Evolutionary conservation across 2,888 invertebrate genomes (phyloP).

Genomic region (Encarsia formosa): DNA sequence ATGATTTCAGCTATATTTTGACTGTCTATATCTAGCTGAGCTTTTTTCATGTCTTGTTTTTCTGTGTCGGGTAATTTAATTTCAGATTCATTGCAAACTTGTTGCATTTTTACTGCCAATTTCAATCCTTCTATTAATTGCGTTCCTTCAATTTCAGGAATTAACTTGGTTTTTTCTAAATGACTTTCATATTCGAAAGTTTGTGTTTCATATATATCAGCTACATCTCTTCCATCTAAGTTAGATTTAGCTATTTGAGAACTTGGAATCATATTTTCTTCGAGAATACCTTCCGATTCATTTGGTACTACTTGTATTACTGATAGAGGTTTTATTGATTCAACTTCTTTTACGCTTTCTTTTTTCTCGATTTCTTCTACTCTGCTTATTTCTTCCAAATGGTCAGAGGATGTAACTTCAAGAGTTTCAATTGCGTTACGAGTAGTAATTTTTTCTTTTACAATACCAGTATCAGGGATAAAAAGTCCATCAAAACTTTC

Average conservation of each 20-base stretch:
- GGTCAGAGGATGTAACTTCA: slow-evolving; percentile 34
- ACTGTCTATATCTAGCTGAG: slow-evolving; percentile 42
- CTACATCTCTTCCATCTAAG: slow-evolving; percentile 43
- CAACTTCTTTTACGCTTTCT: slow-evolving; percentile 32
- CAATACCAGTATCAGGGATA: slow-evolving; percentile 42
- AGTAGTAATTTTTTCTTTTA: slow-evolving; percentile 41
- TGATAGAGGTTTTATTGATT: slow-evolving; percentile 31
- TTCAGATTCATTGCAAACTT: slow-evolving; percentile 49
- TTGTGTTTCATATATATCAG: slow-evolving; percentile 43
- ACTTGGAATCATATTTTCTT: slow-evolving; percentile 35
- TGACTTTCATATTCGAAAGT: slow-evolving; percentile 35
- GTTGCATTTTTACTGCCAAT: slow-evolving; percentile 31
- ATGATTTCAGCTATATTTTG: slow-evolving; percentile 42
- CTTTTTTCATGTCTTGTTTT: slow-evolving; percentile 29
- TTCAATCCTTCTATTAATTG: slow-evolving; percentile 30
- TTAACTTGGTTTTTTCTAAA: slow-evolving; percentile 29
- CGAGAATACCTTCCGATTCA: slow-evolving; percentile 30
- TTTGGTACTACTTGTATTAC: slow-evolving; percentile 31
- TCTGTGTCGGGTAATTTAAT: slow-evolving; percentile 26
- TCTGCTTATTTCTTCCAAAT: slow-evolving; percentile 38
- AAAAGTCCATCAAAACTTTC: slow-evolving; percentile 23
- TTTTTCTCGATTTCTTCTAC: slow-evolving; percentile 36
- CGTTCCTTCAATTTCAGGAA: slow-evolving; percentile 26
- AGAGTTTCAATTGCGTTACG: slow-evolving; percentile 41
- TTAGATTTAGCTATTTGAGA: slow-evolving; percentile 40